phyloP scores from a whole-genome alignment of 2,113 vertebrate species.

The Sisor rabdophorus region DNA sequence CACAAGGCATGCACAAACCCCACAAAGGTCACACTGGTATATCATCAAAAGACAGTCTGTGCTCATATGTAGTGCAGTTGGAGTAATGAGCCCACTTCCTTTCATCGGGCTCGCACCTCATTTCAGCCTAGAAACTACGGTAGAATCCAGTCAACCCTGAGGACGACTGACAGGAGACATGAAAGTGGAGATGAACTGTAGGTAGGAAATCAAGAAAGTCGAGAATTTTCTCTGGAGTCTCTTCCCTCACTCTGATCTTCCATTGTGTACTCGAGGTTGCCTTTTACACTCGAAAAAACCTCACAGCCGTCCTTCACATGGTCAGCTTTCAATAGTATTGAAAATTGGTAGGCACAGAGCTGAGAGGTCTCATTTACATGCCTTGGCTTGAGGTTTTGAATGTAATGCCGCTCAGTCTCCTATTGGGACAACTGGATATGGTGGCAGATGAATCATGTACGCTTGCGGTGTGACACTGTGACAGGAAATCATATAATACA shows the following conservation, averaged over 20 bases:
- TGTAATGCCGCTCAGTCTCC: slow-evolving; percentile 9
- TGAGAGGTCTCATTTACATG: slow-evolving; percentile 35
- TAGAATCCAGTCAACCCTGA: slow-evolving; percentile 43
- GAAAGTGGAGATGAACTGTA: slow-evolving; percentile 49
- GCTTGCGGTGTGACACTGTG: slow-evolving; percentile 26
- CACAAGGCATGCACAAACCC: slow-evolving; percentile 26
- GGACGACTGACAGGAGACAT: slow-evolving; percentile 42
- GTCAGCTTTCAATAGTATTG: slow-evolving; percentile 15
- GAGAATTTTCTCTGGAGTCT: slow-evolving; percentile 7
- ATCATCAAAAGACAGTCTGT: slow-evolving; percentile 53
- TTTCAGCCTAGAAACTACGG: slow-evolving; percentile 38
- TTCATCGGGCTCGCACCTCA: slow-evolving; percentile 48
- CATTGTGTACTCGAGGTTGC: slow-evolving; percentile 5
- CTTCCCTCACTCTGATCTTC: slow-evolving; percentile 1
- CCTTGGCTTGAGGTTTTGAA: slow-evolving; percentile 8
- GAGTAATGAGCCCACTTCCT: slow-evolving; percentile 66
- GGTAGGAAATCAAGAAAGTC: slow-evolving; percentile 35
- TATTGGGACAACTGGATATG: slow-evolving; percentile 14
- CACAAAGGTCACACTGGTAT: slow-evolving; percentile 53
- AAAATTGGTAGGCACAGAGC: not conserved
- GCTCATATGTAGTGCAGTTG: slow-evolving; percentile 60
- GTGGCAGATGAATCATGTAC: slow-evolving; percentile 7
- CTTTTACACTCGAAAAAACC: slow-evolving; percentile 8
- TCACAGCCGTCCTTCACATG: slow-evolving; percentile 14
- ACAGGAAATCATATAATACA: slow-evolving; percentile 22